Conservation (phyloP, 1,140 invertebrate species). For the Galleria mellonella region DNA sequence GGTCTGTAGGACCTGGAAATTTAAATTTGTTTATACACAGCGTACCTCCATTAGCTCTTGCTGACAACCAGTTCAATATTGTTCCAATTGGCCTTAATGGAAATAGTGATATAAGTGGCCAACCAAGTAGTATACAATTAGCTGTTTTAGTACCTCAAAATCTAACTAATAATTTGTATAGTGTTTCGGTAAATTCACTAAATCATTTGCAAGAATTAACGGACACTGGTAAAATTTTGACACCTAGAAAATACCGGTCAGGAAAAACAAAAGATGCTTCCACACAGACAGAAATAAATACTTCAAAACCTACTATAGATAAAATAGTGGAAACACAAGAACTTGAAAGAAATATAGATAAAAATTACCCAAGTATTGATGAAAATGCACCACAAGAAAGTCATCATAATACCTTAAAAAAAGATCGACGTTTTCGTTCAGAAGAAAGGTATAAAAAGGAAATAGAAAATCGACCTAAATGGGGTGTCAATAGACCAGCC, state of each 20-base stretch:
- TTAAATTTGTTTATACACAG: constrained; percentile 66
- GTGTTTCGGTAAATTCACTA: constrained; percentile 51
- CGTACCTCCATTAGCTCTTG: constrained; percentile 50
- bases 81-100: constrained; percentile 61
- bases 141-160: constrained; percentile 74
- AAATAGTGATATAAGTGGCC: constrained; percentile 49
- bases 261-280: constrained; percentile 76
- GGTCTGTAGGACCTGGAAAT: constrained; percentile 48
- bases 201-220: constrained; percentile 35
- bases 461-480: constrained; percentile 78
- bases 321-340: constrained; percentile 41
- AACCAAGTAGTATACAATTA: constrained; percentile 69
- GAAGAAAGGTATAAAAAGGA: constrained; percentile 72
- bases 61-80: constrained; percentile 62
- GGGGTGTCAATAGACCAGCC: constrained; percentile 80
- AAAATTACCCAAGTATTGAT: constrained; percentile 63
- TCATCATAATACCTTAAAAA: constrained; percentile 54
- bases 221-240: constrained; percentile 71
- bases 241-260: constrained; percentile 77
- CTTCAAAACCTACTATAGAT: constrained; percentile 25
- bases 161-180: constrained; percentile 53
- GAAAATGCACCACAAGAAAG: constrained; percentile 68
- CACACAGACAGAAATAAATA: constrained; percentile 79
- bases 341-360: constrained; percentile 40
- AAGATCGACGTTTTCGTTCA: constrained; percentile 69